Evolutionary conservation across 1,140 invertebrate genomes (phyloP).

Genomic region (Drosophila paulistorum): DNA sequence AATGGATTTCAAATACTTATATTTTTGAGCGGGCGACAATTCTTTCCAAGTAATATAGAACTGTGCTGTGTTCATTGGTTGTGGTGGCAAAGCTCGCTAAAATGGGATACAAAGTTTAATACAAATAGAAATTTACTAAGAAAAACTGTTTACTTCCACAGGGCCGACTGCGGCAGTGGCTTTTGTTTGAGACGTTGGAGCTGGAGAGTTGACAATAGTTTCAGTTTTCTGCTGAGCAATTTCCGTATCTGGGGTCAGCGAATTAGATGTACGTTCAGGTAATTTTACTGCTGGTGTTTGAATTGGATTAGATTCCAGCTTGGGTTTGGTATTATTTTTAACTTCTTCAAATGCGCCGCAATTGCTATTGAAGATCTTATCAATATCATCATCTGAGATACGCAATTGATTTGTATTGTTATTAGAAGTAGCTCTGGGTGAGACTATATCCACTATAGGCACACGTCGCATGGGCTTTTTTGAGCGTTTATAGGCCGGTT

Average conservation of each 20-base stretch:
- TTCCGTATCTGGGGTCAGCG: not conserved
- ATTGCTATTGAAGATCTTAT: constrained; percentile 78
- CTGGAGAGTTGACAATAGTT: not conserved
- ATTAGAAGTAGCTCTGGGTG: constrained; percentile 56
- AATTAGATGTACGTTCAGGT: not conserved
- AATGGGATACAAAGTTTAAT: constrained; percentile 6
- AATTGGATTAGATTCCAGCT: not conserved
- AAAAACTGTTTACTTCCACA: constrained; percentile 14
- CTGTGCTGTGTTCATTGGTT: constrained; percentile 70
- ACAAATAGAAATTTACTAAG: not conserved
- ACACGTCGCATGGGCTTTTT: constrained; percentile 85
- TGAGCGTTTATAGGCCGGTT: constrained; percentile 86
- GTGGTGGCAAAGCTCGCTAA: constrained; percentile 52
- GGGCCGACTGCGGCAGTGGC: not conserved
- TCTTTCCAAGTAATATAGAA: constrained; percentile 81
- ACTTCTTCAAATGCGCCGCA: constrained; percentile 70
- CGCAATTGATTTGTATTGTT: constrained; percentile 57
- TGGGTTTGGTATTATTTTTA: constrained; percentile 29
- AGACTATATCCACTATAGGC: constrained; percentile 84
- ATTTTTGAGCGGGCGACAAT: constrained; percentile 66
- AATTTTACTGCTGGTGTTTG: constrained; percentile 13
- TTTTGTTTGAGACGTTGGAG: not conserved
- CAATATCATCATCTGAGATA: constrained; percentile 79
- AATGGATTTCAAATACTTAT: constrained; percentile 71
- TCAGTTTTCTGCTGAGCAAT: constrained; percentile 4